Conservation (phyloP, 2,113 vertebrate genomes). For the Ceuthmochares aereus region DNA sequence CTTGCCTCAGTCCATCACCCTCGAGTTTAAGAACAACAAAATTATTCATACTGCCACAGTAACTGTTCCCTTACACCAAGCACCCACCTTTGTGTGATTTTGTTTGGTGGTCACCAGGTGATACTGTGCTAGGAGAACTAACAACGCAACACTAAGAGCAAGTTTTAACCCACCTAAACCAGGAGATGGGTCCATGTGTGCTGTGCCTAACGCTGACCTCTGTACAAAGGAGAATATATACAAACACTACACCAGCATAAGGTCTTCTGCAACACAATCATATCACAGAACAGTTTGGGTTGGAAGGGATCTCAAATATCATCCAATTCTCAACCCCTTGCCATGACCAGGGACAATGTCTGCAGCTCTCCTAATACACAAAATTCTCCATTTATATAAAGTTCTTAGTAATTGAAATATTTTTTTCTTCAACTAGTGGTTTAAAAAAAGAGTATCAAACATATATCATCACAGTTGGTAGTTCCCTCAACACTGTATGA, state of each 20-base stretch:
- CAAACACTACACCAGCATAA: neutral
- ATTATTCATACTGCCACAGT: too few species aligned
- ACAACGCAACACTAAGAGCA: rapidly evolving
- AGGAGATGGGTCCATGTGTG: neutral
- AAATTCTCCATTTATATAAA: neutral
- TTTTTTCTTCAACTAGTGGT: neutral
- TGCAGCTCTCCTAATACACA: neutral
- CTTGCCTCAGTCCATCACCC: neutral
- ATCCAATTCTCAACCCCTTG: too few species aligned
- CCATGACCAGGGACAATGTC: neutral
- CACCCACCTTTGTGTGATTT: neutral
- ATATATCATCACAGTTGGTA: rapidly evolving
- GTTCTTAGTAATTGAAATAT: neutral
- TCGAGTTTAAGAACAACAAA: neutral
- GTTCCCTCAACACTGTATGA: neutral
- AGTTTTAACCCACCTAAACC: neutral
- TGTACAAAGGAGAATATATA: too few species aligned
- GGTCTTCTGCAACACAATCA: neutral
- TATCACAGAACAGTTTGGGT: too few species aligned
- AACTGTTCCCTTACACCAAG: rapidly evolving
- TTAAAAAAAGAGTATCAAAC: neutral
- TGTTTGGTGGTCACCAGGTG: neutral
- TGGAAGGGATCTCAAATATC: too few species aligned
- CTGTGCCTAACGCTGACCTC: rapidly evolving
- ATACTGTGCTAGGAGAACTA: neutral